A percentile compares a stretch with the other conserved stretches of the same genome.
phyloP scores from a whole-genome alignment of 2,113 vertebrate species.

The Lathamus discolor region DNA sequence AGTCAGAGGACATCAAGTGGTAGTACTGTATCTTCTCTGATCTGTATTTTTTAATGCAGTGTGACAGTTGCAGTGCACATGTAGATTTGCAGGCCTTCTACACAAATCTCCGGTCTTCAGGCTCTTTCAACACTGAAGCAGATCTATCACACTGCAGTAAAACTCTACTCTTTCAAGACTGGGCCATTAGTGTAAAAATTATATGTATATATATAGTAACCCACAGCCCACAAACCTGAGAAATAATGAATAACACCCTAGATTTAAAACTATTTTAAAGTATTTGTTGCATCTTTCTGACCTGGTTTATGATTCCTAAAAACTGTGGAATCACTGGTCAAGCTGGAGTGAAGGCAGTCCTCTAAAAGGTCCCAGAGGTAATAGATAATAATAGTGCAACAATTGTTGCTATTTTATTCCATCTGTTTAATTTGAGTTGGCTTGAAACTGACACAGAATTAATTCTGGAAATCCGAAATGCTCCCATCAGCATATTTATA shows the following conservation, averaged over 20 bases:
- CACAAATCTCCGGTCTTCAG: background rate
- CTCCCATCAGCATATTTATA: background rate
- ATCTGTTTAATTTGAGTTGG: background rate
- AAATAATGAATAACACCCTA: background rate
- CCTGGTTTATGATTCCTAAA: background rate
- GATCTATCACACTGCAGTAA: background rate
- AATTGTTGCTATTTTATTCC: background rate
- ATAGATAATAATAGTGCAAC: background rate
- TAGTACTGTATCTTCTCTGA: background rate
- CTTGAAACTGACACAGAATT: background rate
- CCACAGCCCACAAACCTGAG: background rate
- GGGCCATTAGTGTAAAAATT: background rate
- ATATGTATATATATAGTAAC: background rate
- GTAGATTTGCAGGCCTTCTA: background rate
- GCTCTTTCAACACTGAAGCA: background rate
- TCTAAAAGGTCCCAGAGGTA: background rate
- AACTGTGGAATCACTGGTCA: background rate
- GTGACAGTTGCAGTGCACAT: background rate
- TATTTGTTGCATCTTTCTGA: background rate
- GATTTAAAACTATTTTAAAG: background rate
- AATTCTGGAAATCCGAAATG: constrained; percentile 13
- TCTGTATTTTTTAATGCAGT: background rate
- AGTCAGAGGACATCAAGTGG: background rate
- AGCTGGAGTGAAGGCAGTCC: background rate
- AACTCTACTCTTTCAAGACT: background rate